These are phyloP conservation scores for Tetrapedia diversipes DNA, from an alignment of 2,888 invertebrate species.

Conservation along the genomic window DNA sequence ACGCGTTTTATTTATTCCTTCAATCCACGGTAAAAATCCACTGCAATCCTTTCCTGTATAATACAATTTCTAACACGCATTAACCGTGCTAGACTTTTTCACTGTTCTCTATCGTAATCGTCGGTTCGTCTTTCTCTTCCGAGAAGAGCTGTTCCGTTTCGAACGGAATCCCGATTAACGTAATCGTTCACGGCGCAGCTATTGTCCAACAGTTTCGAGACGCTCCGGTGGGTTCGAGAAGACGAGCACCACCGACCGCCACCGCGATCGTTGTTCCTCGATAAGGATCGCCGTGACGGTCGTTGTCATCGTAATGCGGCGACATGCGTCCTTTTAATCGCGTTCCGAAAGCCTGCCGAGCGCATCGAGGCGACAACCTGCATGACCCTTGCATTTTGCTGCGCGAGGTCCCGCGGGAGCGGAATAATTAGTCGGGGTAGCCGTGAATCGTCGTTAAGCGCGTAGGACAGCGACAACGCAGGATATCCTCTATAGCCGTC, in stretches of 20 bases:
- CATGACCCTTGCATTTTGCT: slow-evolving; percentile 67
- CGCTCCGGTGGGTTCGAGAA: slow-evolving; percentile 22
- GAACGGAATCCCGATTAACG: not conserved
- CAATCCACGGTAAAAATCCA: too few relatives aligned
- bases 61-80: too few relatives aligned
- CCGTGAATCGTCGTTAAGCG: slow-evolving; percentile 70
- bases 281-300: slow-evolving; percentile 62
- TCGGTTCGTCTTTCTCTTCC: too few relatives aligned
- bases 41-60: too few relatives aligned
- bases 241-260: slow-evolving; percentile 3
- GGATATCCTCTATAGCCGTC: slow-evolving; percentile 72
- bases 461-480: slow-evolving; percentile 67
- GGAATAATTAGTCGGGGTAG: slow-evolving; percentile 74
- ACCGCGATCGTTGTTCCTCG: slow-evolving; percentile 28
- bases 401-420: slow-evolving; percentile 42
- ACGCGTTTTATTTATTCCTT: too few relatives aligned
- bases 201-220: not conserved
- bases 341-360: slow-evolving; percentile 73
- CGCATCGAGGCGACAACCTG: slow-evolving; percentile 76
- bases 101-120: not conserved
- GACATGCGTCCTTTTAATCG: slow-evolving; percentile 71
- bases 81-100: not conserved
- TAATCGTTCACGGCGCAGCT: too few relatives aligned
- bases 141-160: too few relatives aligned
- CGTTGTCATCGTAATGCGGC: slow-evolving; percentile 62